Conservation (phyloP, 2,113 vertebrate genomes). For the Zosterops hypoxanthus region DNA sequence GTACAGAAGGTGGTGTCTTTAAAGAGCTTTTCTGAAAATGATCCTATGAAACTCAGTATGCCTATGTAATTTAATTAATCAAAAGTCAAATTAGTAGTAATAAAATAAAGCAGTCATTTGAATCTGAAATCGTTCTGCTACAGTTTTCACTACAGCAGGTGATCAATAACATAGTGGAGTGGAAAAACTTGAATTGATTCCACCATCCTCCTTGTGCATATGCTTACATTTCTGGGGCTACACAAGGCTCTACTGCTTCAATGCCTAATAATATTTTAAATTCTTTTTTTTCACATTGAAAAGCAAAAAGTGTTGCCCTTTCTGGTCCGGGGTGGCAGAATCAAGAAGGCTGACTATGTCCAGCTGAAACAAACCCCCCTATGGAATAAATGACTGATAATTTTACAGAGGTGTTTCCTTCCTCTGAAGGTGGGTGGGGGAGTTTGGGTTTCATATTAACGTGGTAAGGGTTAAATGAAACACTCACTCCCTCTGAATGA, state of each 20-base stretch:
- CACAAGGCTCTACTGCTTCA: neutral
- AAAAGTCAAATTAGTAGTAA: neutral
- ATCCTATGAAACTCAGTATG: neutral
- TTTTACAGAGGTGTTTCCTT: neutral
- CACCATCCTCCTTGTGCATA: neutral
- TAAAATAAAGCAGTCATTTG: neutral
- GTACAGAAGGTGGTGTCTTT: neutral
- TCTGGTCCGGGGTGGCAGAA: neutral
- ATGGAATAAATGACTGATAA: neutral
- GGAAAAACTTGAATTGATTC: neutral
- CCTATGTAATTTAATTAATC: neutral
- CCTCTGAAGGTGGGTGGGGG: fast-evolving
- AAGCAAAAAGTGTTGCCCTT: neutral
- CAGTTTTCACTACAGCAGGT: neutral
- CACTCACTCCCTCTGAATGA: neutral
- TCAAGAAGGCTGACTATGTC: neutral
- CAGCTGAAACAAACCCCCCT: neutral
- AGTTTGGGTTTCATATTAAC: neutral
- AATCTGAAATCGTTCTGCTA: neutral
- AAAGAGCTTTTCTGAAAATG: neutral
- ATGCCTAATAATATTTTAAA: neutral
- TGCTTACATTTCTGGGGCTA: neutral
- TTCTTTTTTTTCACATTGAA: neutral
- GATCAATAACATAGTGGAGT: neutral
- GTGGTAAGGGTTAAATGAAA: neutral